These are phyloP conservation scores for Procapra przewalskii DNA, from an alignment of 2,113 vertebrate species.

Conservation along the genomic window DNA sequence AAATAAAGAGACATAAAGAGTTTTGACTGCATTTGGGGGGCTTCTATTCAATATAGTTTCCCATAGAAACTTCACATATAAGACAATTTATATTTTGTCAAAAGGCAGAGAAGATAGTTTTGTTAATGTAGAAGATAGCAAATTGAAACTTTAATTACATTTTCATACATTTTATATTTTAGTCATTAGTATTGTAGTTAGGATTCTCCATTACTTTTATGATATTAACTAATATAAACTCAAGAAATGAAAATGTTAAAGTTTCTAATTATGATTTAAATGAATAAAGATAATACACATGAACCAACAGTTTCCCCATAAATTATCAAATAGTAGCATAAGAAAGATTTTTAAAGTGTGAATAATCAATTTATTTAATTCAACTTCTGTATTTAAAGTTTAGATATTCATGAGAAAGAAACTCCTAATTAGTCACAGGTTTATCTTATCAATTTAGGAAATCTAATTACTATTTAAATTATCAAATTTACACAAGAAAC, in stretches of 20 bases:
- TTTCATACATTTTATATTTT: neutral
- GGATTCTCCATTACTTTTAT: neutral
- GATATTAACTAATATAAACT: neutral
- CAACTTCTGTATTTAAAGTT: neutral
- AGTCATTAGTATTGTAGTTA: neutral
- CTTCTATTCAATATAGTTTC: neutral
- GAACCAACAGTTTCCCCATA: neutral
- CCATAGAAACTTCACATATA: neutral
- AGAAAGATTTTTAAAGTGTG: neutral
- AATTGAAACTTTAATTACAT: neutral
- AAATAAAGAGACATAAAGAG: neutral
- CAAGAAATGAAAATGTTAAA: neutral
- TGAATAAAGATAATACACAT: neutral
- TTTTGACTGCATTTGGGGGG: neutral
- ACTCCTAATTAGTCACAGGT: neutral
- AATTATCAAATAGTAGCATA: neutral
- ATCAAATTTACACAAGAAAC: neutral
- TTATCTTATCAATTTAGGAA: neutral
- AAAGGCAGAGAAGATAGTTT: neutral
- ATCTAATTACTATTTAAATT: neutral
- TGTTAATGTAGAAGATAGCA: neutral
- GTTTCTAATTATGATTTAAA: neutral
- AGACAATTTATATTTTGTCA: neutral
- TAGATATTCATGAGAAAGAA: neutral
- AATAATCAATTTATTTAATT: neutral